These are phyloP conservation scores for Metacarcinus magister DNA, from an alignment of 2,888 invertebrate species.

Conservation along the genomic window DNA sequence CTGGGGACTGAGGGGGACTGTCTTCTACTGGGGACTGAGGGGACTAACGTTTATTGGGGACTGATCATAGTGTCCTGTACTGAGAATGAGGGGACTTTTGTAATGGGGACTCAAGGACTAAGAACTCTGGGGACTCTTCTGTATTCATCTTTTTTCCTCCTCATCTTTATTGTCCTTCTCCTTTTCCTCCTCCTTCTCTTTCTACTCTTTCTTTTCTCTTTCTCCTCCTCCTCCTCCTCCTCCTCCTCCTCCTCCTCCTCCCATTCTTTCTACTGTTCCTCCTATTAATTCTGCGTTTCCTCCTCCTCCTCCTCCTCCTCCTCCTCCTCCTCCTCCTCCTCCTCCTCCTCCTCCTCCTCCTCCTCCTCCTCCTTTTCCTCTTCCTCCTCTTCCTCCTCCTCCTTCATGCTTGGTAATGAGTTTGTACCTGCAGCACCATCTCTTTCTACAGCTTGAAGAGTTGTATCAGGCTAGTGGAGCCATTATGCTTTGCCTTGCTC, in stretches of 20 bases:
- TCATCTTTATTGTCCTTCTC: background rate
- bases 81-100: too few relatives aligned
- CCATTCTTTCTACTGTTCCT: background rate
- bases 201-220: background rate
- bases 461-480: background rate
- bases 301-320: background rate
- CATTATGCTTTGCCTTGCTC: background rate
- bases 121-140: background rate
- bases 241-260: background rate
- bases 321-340: background rate
- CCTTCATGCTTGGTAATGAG: background rate
- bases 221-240: background rate
- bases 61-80: too few relatives aligned
- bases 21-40: too few relatives aligned
- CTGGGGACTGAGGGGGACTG: too few relatives aligned
- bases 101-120: too few relatives aligned
- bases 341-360: background rate
- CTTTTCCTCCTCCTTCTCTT: background rate
- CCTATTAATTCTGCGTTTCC: background rate
- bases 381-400: background rate
- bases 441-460: background rate
- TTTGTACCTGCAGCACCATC: background rate
- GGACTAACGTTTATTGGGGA: too few relatives aligned
- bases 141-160: background rate
- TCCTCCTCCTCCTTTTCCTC: conserved; percentile 47